Base-by-base conservation (phyloP, 2,113 vertebrate genomes). In the Jaculus jaculus region DNA sequence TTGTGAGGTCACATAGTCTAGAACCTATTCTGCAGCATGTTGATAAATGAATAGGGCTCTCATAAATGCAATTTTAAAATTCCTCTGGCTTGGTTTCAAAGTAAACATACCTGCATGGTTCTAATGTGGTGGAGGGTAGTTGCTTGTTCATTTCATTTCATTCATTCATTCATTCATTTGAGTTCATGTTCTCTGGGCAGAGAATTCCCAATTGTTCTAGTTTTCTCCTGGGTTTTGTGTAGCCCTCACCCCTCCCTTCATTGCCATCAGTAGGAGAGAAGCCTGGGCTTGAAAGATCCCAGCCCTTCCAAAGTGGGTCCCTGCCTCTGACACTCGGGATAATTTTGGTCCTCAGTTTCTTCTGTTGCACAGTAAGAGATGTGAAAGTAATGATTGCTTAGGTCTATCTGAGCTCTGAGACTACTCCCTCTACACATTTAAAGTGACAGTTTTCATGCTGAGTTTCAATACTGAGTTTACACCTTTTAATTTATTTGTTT, bases 401-500 rank as follows among this genome's bases (percentile, higher is more conserved):
- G 32, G 61, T 89, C 30, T 10, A 18, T 37, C 7, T 61, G 63
- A 66, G 7, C 32, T 79, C 91, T 65, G 77, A 87, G 34, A 39
- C 7, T 2, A 16, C 34, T 68, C n/a, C 65, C 6, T 68, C 37
- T 78, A 54, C 3, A 16, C 15, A 54, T 72, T 87, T 89, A 61
- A 24, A 9, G 3, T 8, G 80, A 42, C 21, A 18, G 75, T 91
- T 84, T 91, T 81, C 51, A 91, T 47, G 37, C 2, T 72, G 61
- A 71, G n/a, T n/a, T n/a, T n/a, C 26, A 28, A 34, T 65, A 66
- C 20, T 20, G 60, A 66, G 86, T 88, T 89, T 80, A 83, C 28
- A 89, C 30, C 47, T 91, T 82, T 68, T 26, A 47, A 20, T 91
- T 91, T 39, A 89, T 79, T 89, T 79, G 16, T 7, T 58, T 91